Percentiles rank a stretch among this genome's conserved stretches.
phyloP scores from a whole-genome alignment of 2,888 invertebrate species.

The Diarsia brunnea region DNA sequence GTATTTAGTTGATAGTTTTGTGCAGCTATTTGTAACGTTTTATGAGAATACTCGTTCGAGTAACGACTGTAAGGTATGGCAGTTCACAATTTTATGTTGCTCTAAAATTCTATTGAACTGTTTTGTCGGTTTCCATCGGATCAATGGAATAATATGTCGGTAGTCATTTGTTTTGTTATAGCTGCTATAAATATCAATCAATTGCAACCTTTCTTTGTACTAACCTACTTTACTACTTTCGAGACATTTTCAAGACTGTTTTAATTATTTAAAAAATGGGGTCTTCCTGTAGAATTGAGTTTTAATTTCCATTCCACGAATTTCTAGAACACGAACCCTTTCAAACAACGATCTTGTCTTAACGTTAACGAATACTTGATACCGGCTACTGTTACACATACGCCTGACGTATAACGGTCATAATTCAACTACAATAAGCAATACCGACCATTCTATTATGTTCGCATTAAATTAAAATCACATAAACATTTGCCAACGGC shows the following conservation, averaged over 20 bases:
- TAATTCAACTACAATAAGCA: conserved; percentile 73
- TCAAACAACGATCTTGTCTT: conserved; percentile 27
- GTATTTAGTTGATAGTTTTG: conserved; percentile 76
- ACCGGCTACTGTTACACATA: conserved; percentile 61
- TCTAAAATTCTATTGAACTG: conserved; percentile 34
- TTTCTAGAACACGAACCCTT: conserved; percentile 51
- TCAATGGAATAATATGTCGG: conserved; percentile 2
- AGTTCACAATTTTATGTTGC: conserved; percentile 50
- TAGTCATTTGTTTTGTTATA: conserved; percentile 25
- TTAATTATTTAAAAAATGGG: conserved; percentile 10
- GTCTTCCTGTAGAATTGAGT: neutral
- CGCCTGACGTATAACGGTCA: conserved; percentile 83
- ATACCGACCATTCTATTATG: conserved; percentile 79
- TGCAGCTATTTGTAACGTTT: conserved; percentile 77
- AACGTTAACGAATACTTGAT: conserved; percentile 45
- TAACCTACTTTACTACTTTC: neutral
- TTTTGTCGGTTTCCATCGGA: conserved; percentile 22
- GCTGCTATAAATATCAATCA: conserved; percentile 25
- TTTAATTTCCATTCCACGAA: neutral
- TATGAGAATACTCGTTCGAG: conserved; percentile 61
- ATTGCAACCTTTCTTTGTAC: conserved; percentile 18
- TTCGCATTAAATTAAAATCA: conserved; percentile 82
- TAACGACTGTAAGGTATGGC: conserved; percentile 56
- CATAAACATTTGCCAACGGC: conserved; percentile 86
- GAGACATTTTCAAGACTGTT: conserved; percentile 5